Percentiles rank a stretch among this genome's conserved stretches.
phyloP scores from a whole-genome alignment of 2,113 vertebrate genomes.

The Sinocyclocheilus maitianheensis region DNA sequence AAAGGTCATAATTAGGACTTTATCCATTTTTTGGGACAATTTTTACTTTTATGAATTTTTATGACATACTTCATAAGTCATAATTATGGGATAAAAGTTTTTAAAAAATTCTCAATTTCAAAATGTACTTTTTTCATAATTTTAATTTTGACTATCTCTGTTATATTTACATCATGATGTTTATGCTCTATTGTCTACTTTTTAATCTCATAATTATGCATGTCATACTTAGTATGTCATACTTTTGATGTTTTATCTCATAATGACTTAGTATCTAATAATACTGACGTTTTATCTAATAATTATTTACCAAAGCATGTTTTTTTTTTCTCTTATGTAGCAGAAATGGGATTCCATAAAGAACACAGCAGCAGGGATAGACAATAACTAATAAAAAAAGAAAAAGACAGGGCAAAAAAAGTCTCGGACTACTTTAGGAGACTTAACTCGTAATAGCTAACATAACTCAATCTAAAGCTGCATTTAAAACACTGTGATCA shows the following conservation, averaged over 20 bases:
- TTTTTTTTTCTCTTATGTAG: neutral
- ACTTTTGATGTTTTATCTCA: neutral
- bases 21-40: neutral
- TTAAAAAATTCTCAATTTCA: neutral
- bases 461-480: neutral
- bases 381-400: neutral
- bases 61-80: neutral
- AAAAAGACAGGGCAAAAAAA: neutral
- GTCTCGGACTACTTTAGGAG: neutral
- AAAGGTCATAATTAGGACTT: neutral
- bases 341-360: neutral
- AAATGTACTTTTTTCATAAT: neutral
- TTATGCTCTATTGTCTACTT: neutral
- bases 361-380: slow-evolving; percentile 19
- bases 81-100: neutral
- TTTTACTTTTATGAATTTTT: neutral
- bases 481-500: neutral
- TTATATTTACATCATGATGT: neutral
- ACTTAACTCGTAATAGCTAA: neutral
- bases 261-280: neutral
- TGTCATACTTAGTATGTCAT: neutral
- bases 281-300: neutral
- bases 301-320: neutral
- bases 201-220: neutral
- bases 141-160: neutral